Conservation (phyloP, 2,888 invertebrate species). For the Tiliacea aurago region DNA sequence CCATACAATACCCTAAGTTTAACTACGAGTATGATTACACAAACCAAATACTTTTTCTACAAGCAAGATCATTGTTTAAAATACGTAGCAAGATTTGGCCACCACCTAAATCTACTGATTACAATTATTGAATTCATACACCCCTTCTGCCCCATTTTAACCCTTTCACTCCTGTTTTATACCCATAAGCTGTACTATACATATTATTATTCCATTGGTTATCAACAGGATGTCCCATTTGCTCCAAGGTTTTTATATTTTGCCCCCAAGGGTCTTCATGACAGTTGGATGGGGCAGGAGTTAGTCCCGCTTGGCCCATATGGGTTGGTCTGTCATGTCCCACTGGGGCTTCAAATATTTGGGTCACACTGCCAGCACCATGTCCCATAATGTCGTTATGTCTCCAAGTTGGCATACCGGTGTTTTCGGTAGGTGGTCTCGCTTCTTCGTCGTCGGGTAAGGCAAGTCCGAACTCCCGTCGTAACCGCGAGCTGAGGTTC, state of each 20-base stretch:
- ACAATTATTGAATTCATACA: slow-evolving; percentile 38
- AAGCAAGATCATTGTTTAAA: slow-evolving; percentile 8
- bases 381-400: slow-evolving; percentile 42
- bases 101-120: slow-evolving; percentile 27
- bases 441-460: slow-evolving; percentile 93
- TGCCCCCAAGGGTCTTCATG: slow-evolving; percentile 47
- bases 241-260: slow-evolving; percentile 39
- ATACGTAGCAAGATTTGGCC: slow-evolving; percentile 13
- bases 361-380: slow-evolving; percentile 26
- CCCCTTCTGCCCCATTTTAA: slow-evolving; percentile 59
- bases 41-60: slow-evolving; percentile 31
- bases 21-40: slow-evolving; percentile 40
- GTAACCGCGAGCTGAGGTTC: slow-evolving; percentile 95
- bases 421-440: slow-evolving; percentile 86
- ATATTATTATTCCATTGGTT: slow-evolving; percentile 55
- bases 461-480: slow-evolving; percentile 95
- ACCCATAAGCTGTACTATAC: slow-evolving; percentile 48
- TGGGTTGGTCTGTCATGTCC: slow-evolving; percentile 15
- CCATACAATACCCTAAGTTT: slow-evolving; percentile 26
- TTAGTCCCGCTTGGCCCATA: slow-evolving; percentile 3
- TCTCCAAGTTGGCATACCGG: slow-evolving; percentile 68
- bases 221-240: slow-evolving; percentile 50
- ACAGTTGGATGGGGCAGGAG: slow-evolving; percentile 31
- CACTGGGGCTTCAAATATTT: slow-evolving; percentile 8
- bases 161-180: slow-evolving; percentile 50